Conservation (phyloP, 2,113 vertebrate genomes). For the Spea bombifrons region DNA sequence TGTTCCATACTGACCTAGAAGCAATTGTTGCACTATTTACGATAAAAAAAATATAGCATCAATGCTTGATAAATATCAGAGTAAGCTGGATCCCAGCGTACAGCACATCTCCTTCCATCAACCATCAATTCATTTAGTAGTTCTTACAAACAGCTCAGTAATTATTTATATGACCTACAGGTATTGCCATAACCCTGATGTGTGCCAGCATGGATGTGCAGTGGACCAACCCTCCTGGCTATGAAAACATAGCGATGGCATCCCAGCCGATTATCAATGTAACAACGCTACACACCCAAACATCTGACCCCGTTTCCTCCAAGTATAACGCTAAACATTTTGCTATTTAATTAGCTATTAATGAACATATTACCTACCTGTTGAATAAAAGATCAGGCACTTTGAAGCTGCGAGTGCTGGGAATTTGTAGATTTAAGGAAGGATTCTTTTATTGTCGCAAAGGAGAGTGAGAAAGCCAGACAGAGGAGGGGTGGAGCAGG, state of each 20-base stretch:
- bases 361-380: constrained; percentile 18
- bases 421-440: background rate
- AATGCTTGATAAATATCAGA: too few relatives aligned
- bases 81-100: too few relatives aligned
- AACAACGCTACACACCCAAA: background rate
- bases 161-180: too few relatives aligned
- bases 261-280: background rate
- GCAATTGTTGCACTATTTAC: too few relatives aligned
- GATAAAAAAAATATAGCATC: too few relatives aligned
- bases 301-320: background rate
- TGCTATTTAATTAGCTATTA: constrained; percentile 1
- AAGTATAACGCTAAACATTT: background rate
- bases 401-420: background rate
- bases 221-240: background rate
- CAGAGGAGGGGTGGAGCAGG: background rate
- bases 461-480: constrained; percentile 13
- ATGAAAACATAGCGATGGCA: background rate
- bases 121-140: too few relatives aligned
- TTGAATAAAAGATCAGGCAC: constrained; percentile 4
- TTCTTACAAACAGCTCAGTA: too few relatives aligned
- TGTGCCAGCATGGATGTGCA: background rate
- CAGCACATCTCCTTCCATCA: too few relatives aligned
- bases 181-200: background rate
- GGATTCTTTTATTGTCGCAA: background rate
- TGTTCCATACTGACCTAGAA: too few relatives aligned